Conservation (phyloP, 2,888 invertebrate species). For the Glaucopsyche alexis region DNA sequence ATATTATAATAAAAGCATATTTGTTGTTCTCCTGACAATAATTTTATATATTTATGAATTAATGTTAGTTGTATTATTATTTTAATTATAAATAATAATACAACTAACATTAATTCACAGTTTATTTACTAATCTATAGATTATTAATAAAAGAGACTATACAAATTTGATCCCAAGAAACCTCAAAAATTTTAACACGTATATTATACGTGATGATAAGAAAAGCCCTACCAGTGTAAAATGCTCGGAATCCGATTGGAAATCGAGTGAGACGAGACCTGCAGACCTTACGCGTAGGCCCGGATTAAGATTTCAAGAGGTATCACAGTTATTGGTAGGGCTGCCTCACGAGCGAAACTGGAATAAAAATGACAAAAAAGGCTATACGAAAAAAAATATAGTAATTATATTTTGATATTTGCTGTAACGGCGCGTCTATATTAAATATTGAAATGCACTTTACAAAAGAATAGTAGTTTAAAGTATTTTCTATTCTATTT, state of each 20-base stretch:
- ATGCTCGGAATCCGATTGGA: conserved; percentile 31
- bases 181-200: conserved; percentile 7
- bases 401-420: too few relatives aligned
- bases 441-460: too few relatives aligned
- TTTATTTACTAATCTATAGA: too few relatives aligned
- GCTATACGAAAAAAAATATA: not conserved
- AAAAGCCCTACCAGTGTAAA: conserved; percentile 29
- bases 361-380: not conserved
- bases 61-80: too few relatives aligned
- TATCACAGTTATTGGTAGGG: conserved; percentile 44
- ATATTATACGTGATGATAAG: conserved; percentile 27
- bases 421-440: too few relatives aligned
- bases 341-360: conserved; percentile 20
- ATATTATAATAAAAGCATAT: too few relatives aligned
- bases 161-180: not conserved
- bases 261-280: conserved; percentile 32
- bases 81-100: too few relatives aligned
- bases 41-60: too few relatives aligned
- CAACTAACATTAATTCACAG: too few relatives aligned
- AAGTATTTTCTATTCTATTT: too few relatives aligned
- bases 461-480: too few relatives aligned
- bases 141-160: not conserved
- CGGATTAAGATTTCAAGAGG: conserved; percentile 50
- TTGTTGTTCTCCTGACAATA: too few relatives aligned
- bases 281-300: conserved; percentile 35